These are phyloP conservation scores for Dromas ardeola DNA, from an alignment of 2,113 vertebrate genomes.

Conservation along the genomic window DNA sequence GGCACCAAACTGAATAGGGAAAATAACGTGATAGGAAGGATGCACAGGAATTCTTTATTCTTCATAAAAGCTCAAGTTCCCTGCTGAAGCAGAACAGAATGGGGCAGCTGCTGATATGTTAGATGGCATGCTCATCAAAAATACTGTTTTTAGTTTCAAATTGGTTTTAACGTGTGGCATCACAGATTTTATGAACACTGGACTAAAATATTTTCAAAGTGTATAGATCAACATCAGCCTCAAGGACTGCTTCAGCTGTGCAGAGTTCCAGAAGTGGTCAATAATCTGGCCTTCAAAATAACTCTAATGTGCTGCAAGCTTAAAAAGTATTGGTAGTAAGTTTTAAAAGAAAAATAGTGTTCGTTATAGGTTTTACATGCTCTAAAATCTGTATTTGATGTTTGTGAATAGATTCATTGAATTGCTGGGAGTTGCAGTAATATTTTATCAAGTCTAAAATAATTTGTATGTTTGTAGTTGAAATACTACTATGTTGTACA, in stretches of 20 bases:
- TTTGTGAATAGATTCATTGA: background rate
- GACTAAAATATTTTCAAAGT: background rate
- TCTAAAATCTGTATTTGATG: background rate
- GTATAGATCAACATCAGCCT: background rate
- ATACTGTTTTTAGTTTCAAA: background rate
- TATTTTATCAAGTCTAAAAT: background rate
- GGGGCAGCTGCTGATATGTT: background rate
- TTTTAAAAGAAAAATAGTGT: background rate
- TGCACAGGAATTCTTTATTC: background rate
- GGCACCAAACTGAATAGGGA: background rate
- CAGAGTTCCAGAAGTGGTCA: background rate
- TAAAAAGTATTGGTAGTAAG: background rate
- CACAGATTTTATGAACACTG: background rate
- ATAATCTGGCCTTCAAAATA: background rate
- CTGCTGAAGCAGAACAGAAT: background rate
- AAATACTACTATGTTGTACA: background rate
- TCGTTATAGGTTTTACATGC: background rate
- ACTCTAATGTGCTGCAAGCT: background rate
- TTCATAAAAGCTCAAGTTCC: background rate
- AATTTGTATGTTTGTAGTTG: background rate
- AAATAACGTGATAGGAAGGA: background rate
- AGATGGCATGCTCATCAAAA: background rate
- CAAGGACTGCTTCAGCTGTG: background rate
- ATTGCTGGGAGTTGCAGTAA: background rate
- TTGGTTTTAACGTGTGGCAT: background rate